Base-by-base conservation (phyloP, 2,888 invertebrate species). In the Saturnia japonica region DNA sequence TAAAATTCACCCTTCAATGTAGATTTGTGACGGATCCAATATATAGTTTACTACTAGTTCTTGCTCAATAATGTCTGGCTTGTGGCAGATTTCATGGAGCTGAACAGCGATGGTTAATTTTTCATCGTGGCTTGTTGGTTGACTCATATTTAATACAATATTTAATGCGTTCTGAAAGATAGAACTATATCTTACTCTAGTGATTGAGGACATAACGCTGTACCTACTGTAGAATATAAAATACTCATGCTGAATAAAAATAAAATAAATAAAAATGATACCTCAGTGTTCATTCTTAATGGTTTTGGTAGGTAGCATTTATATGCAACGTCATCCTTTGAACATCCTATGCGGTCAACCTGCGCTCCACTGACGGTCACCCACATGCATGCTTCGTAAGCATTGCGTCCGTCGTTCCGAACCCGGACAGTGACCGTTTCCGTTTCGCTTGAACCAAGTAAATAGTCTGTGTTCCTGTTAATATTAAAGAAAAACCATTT, bases 391-490 rank as follows among this genome's bases (percentile, higher is more conserved):
- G 83, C 78, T 0, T 76, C 78, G 67, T 82, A 82, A 0, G 86
- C 80, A 12, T 72, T 78, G 25, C 76, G 77, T 0, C 91, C 90
- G 0, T 72, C 67, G 68, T 91, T 91, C 0, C 22, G 62, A 0
- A 90, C 80, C 0, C 45, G 22, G 11, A 89, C 70, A 0, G 71
- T 78, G 6, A 83, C 75, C 0, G 72, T 81, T 51, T 87, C 83
- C 0, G 71, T 71, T 2, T 72, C 60, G 6, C 82, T 77, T 0
- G 84, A 84, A 0, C 88, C 86, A 0, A 88, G 73, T 0, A 74
- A 11, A 45, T 88, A 89, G 9, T 14, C 51, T 28, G 47, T n/a
- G 9, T 45, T 16, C 11, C 72, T 70, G 68, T 16, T 51, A 72
- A 54, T 22, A 28, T 51, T 28, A 51, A 64, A 4, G 34, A 6